These are phyloP conservation scores for Epinephelus cyanopodus DNA, from an alignment of 2,113 vertebrate genomes.

Conservation along the genomic window DNA sequence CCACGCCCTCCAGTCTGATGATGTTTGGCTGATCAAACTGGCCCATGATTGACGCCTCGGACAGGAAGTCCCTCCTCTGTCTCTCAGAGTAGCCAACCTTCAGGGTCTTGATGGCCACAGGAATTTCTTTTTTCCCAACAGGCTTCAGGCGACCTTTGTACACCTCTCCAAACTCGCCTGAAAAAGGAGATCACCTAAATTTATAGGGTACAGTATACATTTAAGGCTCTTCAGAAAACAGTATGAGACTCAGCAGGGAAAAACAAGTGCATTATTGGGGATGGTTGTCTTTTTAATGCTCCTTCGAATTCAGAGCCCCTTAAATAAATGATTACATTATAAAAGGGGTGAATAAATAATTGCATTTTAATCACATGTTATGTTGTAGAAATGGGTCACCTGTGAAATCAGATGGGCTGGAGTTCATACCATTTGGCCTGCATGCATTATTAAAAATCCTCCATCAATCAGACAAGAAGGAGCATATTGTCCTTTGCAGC, in stretches of 20 bases:
- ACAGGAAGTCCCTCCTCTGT: slow-evolving; percentile 94
- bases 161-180: slow-evolving; percentile 96
- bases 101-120: slow-evolving; percentile 94
- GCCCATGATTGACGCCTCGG: slow-evolving; percentile 96
- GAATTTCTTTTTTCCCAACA: slow-evolving; percentile 92
- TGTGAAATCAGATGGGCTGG: slow-evolving; percentile 4
- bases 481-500: slow-evolving; percentile 28
- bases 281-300: not conserved
- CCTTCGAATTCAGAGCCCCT: not conserved
- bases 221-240: not conserved
- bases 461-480: slow-evolving; percentile 6
- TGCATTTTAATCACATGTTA: slow-evolving; percentile 3
- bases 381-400: slow-evolving; percentile 11
- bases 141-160: slow-evolving; percentile 94
- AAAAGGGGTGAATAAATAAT: not conserved
- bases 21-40: slow-evolving; percentile 97
- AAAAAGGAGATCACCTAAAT: slow-evolving; percentile 15
- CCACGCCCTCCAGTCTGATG: slow-evolving; percentile 87
- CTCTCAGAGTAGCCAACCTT: slow-evolving; percentile 95
- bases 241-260: not conserved
- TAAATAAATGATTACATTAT: slow-evolving; percentile 27
- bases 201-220: not conserved
- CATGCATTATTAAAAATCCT: slow-evolving; percentile 18
- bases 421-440: not conserved
- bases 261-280: not conserved